These are phyloP conservation scores for Cotesia congregata DNA, from an alignment of 2,888 invertebrate species.

Conservation along the genomic window DNA sequence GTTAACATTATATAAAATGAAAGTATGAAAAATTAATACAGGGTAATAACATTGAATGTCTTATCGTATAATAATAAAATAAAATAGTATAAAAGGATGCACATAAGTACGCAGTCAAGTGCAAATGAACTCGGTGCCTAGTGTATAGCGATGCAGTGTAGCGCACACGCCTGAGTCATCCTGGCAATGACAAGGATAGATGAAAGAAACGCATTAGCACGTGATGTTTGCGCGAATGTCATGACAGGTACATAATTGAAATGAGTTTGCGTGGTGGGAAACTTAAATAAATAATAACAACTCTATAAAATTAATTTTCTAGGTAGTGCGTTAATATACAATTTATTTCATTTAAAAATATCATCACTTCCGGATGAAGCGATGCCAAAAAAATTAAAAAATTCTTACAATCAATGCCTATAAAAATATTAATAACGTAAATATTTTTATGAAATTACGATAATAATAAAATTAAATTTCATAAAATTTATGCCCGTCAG, in stretches of 20 bases:
- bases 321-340: too few relatives aligned
- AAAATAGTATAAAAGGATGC: constrained; percentile 1
- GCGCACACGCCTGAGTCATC: constrained; percentile 45
- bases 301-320: too few relatives aligned
- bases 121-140: constrained; percentile 43
- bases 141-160: too few relatives aligned
- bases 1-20: too few relatives aligned
- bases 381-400: too few relatives aligned
- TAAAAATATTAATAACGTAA: too few relatives aligned
- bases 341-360: too few relatives aligned
- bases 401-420: too few relatives aligned
- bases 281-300: constrained; percentile 8
- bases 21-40: not conserved
- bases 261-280: constrained; percentile 46
- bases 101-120: constrained; percentile 28
- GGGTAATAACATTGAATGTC: not conserved
- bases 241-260: constrained; percentile 52
- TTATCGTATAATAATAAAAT: not conserved
- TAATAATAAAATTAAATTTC: too few relatives aligned
- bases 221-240: constrained; percentile 48
- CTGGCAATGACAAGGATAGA: constrained; percentile 42
- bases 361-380: too few relatives aligned
- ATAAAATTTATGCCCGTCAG: too few relatives aligned
- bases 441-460: too few relatives aligned
- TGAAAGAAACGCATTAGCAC: constrained; percentile 49